Conservation (phyloP, 1,140 invertebrate species). For the Drosophila fuyamai region DNA sequence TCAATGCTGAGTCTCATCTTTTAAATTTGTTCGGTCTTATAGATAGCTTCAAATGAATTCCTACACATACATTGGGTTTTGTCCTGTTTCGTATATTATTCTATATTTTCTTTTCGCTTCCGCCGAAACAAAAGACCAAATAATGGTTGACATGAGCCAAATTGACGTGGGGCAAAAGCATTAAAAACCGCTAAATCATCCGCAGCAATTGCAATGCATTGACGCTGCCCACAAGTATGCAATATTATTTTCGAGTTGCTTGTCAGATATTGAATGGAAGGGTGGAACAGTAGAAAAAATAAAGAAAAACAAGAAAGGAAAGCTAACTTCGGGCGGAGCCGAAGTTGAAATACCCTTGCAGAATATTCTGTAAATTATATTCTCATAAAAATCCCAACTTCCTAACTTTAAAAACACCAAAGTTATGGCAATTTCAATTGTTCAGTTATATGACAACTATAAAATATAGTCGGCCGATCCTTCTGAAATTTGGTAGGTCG, state of each 20-base stretch:
- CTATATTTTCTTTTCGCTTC: constrained; percentile 7
- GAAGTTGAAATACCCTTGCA: too few relatives aligned
- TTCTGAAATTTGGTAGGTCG: too few relatives aligned
- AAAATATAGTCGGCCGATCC: too few relatives aligned
- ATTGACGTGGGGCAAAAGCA: constrained; percentile 50
- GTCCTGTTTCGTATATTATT: constrained; percentile 19
- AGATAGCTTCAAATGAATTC: background rate
- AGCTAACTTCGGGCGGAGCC: constrained; percentile 30
- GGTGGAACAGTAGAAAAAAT: background rate
- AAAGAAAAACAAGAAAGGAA: too few relatives aligned
- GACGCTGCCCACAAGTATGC: constrained; percentile 73
- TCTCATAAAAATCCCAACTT: too few relatives aligned
- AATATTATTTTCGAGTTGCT: constrained; percentile 69
- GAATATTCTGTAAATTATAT: too few relatives aligned
- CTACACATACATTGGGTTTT: background rate
- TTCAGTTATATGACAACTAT: too few relatives aligned
- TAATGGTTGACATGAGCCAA: constrained; percentile 69
- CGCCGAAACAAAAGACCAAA: constrained; percentile 50
- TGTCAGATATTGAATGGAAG: constrained; percentile 32
- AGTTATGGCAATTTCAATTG: too few relatives aligned
- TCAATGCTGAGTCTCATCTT: too few relatives aligned
- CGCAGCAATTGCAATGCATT: constrained; percentile 19
- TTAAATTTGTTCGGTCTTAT: too few relatives aligned
- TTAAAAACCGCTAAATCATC: constrained; percentile 78
- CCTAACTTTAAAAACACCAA: too few relatives aligned